A percentile compares a stretch with the other conserved stretches of the same genome.
Evolutionary conservation across 2,888 invertebrate species (phyloP).

Genomic region (Ceramica pisi): DNA sequence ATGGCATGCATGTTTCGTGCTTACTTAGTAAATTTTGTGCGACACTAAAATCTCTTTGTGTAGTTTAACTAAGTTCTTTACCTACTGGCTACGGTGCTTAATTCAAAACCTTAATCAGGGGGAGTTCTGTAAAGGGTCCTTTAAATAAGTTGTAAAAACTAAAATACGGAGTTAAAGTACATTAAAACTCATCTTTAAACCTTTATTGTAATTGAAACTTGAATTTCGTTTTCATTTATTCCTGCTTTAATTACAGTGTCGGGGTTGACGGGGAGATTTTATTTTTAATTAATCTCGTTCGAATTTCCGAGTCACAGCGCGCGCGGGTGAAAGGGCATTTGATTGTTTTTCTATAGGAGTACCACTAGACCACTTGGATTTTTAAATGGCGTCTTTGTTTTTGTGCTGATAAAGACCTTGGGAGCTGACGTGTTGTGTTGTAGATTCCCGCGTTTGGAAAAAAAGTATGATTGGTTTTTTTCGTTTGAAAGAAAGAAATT

Average conservation of each 20-base stretch:
- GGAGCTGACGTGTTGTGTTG: conserved; percentile 2
- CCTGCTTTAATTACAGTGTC: conserved; percentile 79
- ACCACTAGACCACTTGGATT: conserved; percentile 30
- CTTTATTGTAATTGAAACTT: conserved; percentile 76
- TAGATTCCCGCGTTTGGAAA: background rate
- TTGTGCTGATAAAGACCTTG: conserved; percentile 10
- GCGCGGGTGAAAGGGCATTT: conserved; percentile 69
- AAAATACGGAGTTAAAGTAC: conserved; percentile 68
- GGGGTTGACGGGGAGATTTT: conserved; percentile 75
- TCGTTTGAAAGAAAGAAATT: background rate
- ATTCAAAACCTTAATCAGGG: conserved; percentile 65
- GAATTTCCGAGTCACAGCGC: conserved; percentile 63
- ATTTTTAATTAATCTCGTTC: conserved; percentile 84
- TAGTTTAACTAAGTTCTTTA: conserved; percentile 49
- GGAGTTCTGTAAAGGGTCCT: background rate
- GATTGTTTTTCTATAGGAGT: conserved; percentile 71
- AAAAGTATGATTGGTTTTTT: background rate
- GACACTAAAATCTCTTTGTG: conserved; percentile 25
- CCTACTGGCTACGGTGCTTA: conserved; percentile 17
- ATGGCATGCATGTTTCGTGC: background rate
- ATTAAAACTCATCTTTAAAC: conserved; percentile 66
- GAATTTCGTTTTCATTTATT: conserved; percentile 79
- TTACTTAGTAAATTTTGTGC: conserved; percentile 16
- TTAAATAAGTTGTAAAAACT: conserved; percentile 60
- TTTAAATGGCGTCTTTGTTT: conserved; percentile 22